phyloP scores from a whole-genome alignment of 1,140 invertebrate species.

The Protaetia brevitarsis region DNA sequence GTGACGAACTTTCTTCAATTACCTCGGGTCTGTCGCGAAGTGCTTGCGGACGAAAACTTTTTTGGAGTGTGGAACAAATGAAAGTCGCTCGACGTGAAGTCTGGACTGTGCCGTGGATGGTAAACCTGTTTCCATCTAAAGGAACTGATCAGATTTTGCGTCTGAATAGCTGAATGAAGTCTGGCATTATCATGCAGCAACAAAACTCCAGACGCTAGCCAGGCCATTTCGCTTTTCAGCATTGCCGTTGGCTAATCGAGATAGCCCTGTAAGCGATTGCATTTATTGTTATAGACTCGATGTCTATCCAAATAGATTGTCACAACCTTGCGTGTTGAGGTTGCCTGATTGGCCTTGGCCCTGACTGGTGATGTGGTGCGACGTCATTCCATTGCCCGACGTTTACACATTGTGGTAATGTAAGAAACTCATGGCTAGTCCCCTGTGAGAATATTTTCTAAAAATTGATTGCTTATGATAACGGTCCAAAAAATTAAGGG shows the following conservation, averaged over 20 bases:
- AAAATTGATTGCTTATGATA: conserved; percentile 18
- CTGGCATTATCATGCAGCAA: conserved; percentile 21
- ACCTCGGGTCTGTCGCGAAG: too few relatives aligned
- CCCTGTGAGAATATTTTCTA: conserved; percentile 3
- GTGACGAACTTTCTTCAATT: too few relatives aligned
- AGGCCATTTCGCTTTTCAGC: background rate
- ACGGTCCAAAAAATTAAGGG: background rate
- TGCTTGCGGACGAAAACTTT: too few relatives aligned
- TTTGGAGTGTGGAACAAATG: background rate
- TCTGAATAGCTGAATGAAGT: background rate
- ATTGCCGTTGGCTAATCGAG: background rate
- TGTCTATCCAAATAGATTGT: background rate
- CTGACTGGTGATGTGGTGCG: conserved; percentile 1
- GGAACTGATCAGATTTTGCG: conserved; percentile 18
- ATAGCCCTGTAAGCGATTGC: background rate
- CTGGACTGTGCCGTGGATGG: conserved; percentile 27
- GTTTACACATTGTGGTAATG: background rate
- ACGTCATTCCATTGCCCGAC: background rate
- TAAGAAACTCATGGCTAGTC: background rate
- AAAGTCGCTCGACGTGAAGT: conserved; percentile 26
- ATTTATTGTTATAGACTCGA: conserved; percentile 1
- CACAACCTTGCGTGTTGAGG: background rate
- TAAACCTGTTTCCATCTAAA: conserved; percentile 28
- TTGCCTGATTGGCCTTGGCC: conserved; percentile 1
- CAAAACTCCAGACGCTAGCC: background rate